Conservation (phyloP, 1,140 invertebrate genomes). For the Rhopalosiphum maidis region DNA sequence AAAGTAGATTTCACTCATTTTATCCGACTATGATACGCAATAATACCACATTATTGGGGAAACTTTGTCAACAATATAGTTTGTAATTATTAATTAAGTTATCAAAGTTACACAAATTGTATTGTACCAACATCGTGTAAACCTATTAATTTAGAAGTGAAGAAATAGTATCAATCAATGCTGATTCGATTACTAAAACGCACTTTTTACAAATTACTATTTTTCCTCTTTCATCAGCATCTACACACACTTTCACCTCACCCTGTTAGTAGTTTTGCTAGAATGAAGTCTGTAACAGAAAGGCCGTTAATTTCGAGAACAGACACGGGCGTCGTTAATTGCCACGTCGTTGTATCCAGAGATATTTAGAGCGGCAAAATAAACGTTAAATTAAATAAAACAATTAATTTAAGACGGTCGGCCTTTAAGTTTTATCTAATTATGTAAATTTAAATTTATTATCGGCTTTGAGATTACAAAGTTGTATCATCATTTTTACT, state of each 20-base stretch:
- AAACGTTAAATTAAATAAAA: slow-evolving; percentile 52
- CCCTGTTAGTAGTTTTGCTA: not conserved
- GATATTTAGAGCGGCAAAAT: slow-evolving; percentile 27
- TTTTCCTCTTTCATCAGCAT: not conserved
- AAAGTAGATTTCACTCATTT: not conserved
- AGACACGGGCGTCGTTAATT: slow-evolving; percentile 32
- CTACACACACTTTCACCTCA: not conserved
- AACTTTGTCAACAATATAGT: not conserved
- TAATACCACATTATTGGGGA: not conserved
- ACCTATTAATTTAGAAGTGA: not conserved
- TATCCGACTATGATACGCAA: not conserved
- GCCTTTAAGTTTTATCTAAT: slow-evolving; percentile 55
- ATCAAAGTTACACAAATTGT: not conserved
- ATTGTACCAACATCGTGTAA: not conserved
- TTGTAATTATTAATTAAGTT: not conserved
- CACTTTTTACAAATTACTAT: not conserved
- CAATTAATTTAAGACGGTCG: slow-evolving; percentile 48
- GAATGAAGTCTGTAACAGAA: slow-evolving; percentile 21
- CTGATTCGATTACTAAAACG: not conserved
- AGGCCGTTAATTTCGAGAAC: slow-evolving; percentile 51
- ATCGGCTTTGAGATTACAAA: slow-evolving; percentile 38
- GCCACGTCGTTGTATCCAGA: slow-evolving; percentile 16
- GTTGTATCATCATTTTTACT: not conserved
- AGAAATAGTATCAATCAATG: not conserved
- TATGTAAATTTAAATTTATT: slow-evolving; percentile 50